A percentile compares a stretch with the other conserved stretches of the same genome.
Evolutionary conservation across 2,888 invertebrate species (phyloP).

Genomic region (Deroplatys truncata): DNA sequence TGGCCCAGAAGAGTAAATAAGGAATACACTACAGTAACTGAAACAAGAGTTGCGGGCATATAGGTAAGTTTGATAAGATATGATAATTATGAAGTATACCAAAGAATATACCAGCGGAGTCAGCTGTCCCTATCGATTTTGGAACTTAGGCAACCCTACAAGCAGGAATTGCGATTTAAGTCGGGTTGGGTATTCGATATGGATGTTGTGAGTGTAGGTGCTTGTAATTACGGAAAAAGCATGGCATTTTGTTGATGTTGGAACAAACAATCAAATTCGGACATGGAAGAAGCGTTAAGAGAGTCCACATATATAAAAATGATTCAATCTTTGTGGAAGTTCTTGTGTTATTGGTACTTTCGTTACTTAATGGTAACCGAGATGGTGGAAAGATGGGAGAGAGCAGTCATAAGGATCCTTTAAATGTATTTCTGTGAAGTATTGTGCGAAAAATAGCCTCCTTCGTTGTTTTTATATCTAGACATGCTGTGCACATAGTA

Average conservation of each 20-base stretch:
- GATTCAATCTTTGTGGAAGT: slow-evolving; percentile 40
- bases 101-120: too few relatives aligned
- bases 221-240: neutral
- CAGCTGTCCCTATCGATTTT: too few relatives aligned
- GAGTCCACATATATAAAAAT: neutral
- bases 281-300: neutral
- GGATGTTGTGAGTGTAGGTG: neutral
- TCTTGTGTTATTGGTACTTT: slow-evolving; percentile 63
- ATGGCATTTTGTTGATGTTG: neutral
- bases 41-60: too few relatives aligned
- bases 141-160: too few relatives aligned
- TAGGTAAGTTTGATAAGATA: too few relatives aligned
- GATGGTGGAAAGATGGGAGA: slow-evolving; percentile 70
- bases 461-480: neutral
- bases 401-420: slow-evolving; percentile 67
- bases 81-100: too few relatives aligned
- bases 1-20: too few relatives aligned
- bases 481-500: too few relatives aligned
- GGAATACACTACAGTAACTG: too few relatives aligned
- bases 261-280: neutral
- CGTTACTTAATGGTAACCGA: slow-evolving; percentile 64
- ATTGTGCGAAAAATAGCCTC: neutral
- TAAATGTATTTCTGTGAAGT: slow-evolving; percentile 34
- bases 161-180: too few relatives aligned
- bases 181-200: neutral